These are phyloP conservation scores for Amphimedon queenslandica DNA, from an alignment of 37 sponge, comb jelly and placozoan genomes.

Conservation along the genomic window DNA sequence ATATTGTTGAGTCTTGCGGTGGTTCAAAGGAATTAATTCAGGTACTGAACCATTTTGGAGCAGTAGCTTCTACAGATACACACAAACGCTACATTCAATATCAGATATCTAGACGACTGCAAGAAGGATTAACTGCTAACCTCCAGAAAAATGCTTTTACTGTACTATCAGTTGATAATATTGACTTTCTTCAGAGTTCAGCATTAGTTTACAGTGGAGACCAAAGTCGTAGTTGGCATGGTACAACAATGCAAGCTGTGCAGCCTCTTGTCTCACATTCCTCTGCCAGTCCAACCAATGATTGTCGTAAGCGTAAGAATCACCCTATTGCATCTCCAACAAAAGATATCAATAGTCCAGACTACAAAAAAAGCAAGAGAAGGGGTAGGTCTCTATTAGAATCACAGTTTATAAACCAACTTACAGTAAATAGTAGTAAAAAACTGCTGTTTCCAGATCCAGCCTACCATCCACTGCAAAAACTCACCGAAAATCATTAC, in stretches of 20 bases:
- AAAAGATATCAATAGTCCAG: not conserved
- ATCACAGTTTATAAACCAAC: too few species aligned
- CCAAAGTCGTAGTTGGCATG: constrained; percentile 9
- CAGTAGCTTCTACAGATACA: constrained; percentile 13
- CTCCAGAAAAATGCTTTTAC: not conserved
- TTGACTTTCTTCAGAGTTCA: constrained; percentile 20
- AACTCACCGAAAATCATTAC: too few species aligned
- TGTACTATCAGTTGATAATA: constrained; percentile 20
- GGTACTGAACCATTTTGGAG: constrained; percentile 28
- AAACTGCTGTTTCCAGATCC: too few species aligned
- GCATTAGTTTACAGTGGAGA: constrained; percentile 16
- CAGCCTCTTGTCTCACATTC: constrained; percentile 13
- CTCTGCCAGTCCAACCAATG: not conserved
- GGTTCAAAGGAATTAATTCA: constrained; percentile 1
- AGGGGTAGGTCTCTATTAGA: too few species aligned
- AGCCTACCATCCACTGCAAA: too few species aligned
- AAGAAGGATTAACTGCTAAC: constrained; percentile 10
- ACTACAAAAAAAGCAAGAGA: not conserved
- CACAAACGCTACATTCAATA: constrained; percentile 12
- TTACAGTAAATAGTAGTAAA: too few species aligned
- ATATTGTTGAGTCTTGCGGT: constrained; percentile 20
- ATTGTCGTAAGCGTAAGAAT: not conserved
- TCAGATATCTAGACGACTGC: not conserved
- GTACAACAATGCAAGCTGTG: constrained; percentile 10
- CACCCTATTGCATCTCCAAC: not conserved